These are phyloP conservation scores for Stichodactyla mertensii DNA, from an alignment of 64 coral and sea anemone species.

Conservation along the genomic window DNA sequence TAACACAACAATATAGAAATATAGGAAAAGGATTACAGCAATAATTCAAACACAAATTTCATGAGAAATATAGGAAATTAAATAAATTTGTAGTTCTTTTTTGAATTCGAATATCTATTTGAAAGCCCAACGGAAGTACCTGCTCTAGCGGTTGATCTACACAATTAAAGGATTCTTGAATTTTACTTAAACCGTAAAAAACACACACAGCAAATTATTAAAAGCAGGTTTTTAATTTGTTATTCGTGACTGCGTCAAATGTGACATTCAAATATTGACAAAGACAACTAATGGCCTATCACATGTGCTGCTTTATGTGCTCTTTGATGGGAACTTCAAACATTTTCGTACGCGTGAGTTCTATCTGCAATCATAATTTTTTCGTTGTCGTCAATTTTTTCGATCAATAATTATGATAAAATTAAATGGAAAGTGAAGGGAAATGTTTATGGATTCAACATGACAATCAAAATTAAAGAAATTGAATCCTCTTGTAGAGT, in stretches of 20 bases:
- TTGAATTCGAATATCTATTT: too few species aligned
- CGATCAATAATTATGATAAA: not conserved
- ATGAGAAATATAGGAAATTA: too few species aligned
- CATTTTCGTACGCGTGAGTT: not conserved
- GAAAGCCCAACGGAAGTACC: not conserved
- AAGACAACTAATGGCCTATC: not conserved
- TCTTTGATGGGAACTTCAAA: not conserved
- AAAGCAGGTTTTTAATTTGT: not conserved
- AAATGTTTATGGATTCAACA: not conserved
- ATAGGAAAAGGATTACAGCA: too few species aligned
- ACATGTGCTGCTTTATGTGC: not conserved
- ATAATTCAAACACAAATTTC: too few species aligned
- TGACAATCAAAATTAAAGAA: not conserved
- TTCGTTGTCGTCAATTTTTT: not conserved
- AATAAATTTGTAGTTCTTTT: too few species aligned
- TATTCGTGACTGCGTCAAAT: not conserved
- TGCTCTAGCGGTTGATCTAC: not conserved
- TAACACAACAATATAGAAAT: too few species aligned
- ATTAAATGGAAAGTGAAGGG: not conserved
- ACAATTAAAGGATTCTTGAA: not conserved
- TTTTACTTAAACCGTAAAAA: not conserved
- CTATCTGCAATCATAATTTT: not conserved
- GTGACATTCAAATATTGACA: not conserved
- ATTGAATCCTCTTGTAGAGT: not conserved
- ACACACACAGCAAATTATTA: not conserved